phyloP scores from a whole-genome alignment of 2,113 vertebrate genomes.

The Poeciliopsis retropinna region DNA sequence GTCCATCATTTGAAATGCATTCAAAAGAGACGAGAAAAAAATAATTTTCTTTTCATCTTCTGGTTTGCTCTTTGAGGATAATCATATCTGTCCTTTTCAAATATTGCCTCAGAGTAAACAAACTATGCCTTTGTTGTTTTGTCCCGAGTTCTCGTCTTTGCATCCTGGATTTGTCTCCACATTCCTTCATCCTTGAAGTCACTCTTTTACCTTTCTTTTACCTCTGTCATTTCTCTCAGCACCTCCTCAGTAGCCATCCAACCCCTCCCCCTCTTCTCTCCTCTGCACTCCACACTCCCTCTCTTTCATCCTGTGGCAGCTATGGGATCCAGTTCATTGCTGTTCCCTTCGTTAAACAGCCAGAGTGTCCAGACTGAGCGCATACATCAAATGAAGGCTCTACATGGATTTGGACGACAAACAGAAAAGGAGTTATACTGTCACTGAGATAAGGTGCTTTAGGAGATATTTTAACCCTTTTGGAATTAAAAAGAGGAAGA shows the following conservation, averaged over 20 bases:
- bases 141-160: background rate
- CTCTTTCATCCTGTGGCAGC: constrained; percentile 5
- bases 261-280: background rate
- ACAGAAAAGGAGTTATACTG: background rate
- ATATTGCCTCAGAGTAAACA: background rate
- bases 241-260: background rate
- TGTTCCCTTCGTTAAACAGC: constrained; percentile 23
- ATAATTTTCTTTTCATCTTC: background rate
- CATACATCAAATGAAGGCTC: constrained; percentile 10
- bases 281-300: background rate
- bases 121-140: background rate
- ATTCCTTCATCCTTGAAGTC: background rate
- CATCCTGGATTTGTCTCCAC: background rate
- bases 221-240: constrained; percentile 9
- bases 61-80: background rate
- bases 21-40: background rate
- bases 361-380: background rate
- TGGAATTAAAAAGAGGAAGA: constrained; percentile 7
- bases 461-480: constrained; percentile 9
- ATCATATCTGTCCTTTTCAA: background rate
- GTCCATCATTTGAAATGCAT: background rate
- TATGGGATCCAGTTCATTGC: constrained; percentile 32
- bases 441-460: background rate
- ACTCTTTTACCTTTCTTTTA: constrained; percentile 10
- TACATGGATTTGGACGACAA: background rate